These are phyloP conservation scores for Trachemys scripta DNA, from an alignment of 2,113 vertebrate genomes.

Conservation along the genomic window DNA sequence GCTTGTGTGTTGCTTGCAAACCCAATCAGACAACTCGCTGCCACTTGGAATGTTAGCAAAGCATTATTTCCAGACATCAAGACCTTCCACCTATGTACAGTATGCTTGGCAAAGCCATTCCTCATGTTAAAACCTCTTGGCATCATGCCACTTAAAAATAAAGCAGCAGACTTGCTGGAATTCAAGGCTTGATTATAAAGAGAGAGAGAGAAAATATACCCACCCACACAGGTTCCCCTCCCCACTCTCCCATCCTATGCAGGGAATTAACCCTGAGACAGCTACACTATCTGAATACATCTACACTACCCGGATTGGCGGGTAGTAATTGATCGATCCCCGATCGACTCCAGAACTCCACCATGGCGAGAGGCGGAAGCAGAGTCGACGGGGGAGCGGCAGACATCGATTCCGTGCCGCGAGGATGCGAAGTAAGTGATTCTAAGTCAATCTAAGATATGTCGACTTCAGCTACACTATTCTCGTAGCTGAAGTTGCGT, in stretches of 20 bases:
- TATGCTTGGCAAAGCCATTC: not conserved
- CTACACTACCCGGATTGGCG: too few relatives aligned
- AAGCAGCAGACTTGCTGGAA: not conserved
- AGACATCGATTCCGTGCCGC: too few relatives aligned
- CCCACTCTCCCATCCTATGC: not conserved
- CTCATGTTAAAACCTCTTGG: not conserved
- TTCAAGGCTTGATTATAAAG: not conserved
- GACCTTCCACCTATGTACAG: not conserved
- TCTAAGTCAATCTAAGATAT: too few relatives aligned
- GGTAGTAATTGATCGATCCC: too few relatives aligned
- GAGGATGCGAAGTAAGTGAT: too few relatives aligned
- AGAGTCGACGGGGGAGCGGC: too few relatives aligned
- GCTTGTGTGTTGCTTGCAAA: conserved; percentile 12
- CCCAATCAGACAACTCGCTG: not conserved
- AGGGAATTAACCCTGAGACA: not conserved
- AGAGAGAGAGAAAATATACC: not conserved
- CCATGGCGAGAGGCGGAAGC: too few relatives aligned
- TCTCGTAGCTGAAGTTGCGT: too few relatives aligned
- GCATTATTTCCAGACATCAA: not conserved
- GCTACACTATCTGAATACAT: not conserved
- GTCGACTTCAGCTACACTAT: too few relatives aligned
- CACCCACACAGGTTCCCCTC: not conserved
- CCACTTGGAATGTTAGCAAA: not conserved
- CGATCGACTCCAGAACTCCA: too few relatives aligned
- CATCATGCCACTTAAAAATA: not conserved